Conservation (phyloP, 2,797 vertebrate species). For the Sebastes itinus region DNA sequence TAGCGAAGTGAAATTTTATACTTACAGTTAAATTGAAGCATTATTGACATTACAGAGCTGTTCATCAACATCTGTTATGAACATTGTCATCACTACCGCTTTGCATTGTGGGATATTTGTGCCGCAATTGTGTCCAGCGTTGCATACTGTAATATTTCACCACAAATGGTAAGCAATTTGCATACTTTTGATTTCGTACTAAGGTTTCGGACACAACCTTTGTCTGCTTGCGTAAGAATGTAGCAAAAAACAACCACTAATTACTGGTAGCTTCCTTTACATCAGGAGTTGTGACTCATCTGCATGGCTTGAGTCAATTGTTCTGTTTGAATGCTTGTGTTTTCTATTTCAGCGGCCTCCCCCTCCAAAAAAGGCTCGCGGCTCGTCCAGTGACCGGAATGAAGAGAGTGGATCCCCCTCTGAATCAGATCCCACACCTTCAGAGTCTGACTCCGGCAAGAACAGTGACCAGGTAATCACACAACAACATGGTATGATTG, state of each 20-base stretch:
- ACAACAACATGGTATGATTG: neutral
- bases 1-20: too few relatives aligned
- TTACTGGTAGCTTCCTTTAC: neutral
- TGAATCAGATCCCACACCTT: slow-evolving; percentile 91
- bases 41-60: too few relatives aligned
- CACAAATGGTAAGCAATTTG: too few relatives aligned
- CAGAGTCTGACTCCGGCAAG: slow-evolving; percentile 91
- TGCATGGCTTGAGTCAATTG: neutral
- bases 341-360: slow-evolving; percentile 66
- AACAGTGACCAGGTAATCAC: slow-evolving; percentile 93
- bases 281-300: neutral
- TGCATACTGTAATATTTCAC: too few relatives aligned
- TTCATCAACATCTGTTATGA: too few relatives aligned
- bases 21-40: too few relatives aligned
- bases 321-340: neutral
- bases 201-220: too few relatives aligned
- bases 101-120: too few relatives aligned
- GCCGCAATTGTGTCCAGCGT: too few relatives aligned
- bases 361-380: slow-evolving; percentile 86
- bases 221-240: neutral
- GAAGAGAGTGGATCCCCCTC: slow-evolving; percentile 89
- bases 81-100: too few relatives aligned
- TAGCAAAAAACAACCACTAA: neutral
- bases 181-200: too few relatives aligned
- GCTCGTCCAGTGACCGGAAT: slow-evolving; percentile 89